Evolutionary conservation across 2,888 invertebrate genomes (phyloP), one percentile per base, ranked within the genome.

Genomic region (Eupeodes latifasciatus): DNA sequence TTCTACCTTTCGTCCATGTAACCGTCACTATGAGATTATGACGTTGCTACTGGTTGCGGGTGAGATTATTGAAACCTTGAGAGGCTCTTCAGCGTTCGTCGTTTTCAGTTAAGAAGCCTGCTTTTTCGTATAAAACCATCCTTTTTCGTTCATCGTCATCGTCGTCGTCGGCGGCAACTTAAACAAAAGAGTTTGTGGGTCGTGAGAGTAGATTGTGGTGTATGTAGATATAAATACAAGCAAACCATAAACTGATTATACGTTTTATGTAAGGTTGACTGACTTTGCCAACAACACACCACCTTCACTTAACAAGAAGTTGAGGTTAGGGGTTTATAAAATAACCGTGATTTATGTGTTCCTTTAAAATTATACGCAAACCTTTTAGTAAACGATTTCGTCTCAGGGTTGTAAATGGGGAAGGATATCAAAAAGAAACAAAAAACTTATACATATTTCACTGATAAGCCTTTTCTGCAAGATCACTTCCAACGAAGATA

Each of bases 41-140:
- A 53, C 40, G 61, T 72, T 64, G 67, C 75, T 75, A 51, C 76
- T 69, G 67, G 59, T 67, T 66, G 72, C 44, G 57, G 80, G 77
- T 84, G 61, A 77, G 81, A 83, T 74, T 84, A 87, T 81, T 81
- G 80, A 87, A 67, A 67, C 69, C 72, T 74, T 80, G 62, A 80
- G 77, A 74, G 80, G 72, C 72, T 80, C 75, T 80, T 77, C 49
- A 81, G 51, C 51, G 55, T 49, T 49, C 14, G 49, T 40, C 40
- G 47, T 47, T 47, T 49, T 55, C 12, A 55, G 53, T 59, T 81
- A 78, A 81, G 77, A 85, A 81, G 71, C 59, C 77, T 66, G 85
- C 53, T 76, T 64, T 75, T 57, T 51, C 62, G n/a, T 82, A 83
- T 74, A 51, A 75, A 76, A 86, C 81, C 77, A 72, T 81, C 64